These are phyloP conservation scores for Dasyornis broadbenti DNA, from an alignment of 2,113 vertebrate genomes.

Conservation along the genomic window DNA sequence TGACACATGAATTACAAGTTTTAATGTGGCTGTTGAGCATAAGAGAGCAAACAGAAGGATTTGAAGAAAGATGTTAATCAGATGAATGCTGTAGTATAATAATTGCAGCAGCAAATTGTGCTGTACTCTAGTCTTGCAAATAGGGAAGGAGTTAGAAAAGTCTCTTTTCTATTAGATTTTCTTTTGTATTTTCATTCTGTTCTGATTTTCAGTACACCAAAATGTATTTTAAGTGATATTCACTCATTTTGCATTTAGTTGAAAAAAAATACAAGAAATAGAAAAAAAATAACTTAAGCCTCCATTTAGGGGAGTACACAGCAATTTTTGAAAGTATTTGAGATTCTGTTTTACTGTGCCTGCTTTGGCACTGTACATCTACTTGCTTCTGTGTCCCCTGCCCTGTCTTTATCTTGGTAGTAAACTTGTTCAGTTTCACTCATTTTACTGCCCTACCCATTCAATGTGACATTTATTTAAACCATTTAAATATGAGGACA, in stretches of 20 bases:
- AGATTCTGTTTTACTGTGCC: not conserved
- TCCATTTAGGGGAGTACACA: not conserved
- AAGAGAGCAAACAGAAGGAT: not conserved
- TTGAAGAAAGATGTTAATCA: not conserved
- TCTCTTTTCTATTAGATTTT: not conserved
- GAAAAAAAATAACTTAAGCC: not conserved
- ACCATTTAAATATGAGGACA: not conserved
- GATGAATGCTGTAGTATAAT: not conserved
- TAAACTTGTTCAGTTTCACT: not conserved
- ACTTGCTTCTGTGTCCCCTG: not conserved
- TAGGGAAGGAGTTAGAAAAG: not conserved
- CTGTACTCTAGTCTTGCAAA: not conserved
- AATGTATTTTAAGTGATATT: not conserved
- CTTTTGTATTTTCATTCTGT: not conserved
- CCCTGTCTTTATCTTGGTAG: not conserved
- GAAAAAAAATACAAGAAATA: not conserved
- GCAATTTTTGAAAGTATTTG: not conserved
- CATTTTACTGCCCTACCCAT: not conserved
- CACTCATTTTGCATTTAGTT: not conserved
- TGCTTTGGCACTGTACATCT: not conserved
- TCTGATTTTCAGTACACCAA: not conserved
- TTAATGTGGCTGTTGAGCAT: not conserved
- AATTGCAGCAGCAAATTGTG: not conserved
- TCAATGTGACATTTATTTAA: not conserved
- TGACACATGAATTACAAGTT: not conserved